A percentile compares a stretch with the other conserved stretches of the same genome.
Conservation (phyloP, 2,113 vertebrate species). For the Cervus canadensis region DNA sequence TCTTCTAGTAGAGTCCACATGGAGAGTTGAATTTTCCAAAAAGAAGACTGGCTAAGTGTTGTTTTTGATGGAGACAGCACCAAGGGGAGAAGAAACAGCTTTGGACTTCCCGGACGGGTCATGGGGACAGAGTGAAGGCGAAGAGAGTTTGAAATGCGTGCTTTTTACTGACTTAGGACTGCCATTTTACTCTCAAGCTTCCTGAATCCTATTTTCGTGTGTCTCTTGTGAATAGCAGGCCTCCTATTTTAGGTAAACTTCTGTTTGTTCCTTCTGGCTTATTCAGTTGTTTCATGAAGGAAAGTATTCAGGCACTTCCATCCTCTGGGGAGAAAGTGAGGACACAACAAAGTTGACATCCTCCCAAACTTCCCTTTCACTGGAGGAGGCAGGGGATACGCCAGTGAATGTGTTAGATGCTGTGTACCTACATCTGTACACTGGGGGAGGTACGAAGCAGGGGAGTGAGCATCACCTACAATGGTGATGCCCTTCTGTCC, state of each 20-base stretch:
- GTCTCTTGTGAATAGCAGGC: neutral
- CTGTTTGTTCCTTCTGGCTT: neutral
- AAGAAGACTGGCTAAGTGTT: neutral
- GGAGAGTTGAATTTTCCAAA: neutral
- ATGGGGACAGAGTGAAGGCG: neutral
- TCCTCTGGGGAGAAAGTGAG: neutral
- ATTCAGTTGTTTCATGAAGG: neutral
- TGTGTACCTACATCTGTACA: accelerated
- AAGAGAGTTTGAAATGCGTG: neutral
- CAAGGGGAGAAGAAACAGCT: neutral
- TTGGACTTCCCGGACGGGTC: neutral
- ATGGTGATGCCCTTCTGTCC: neutral
- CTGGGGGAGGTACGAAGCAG: neutral
- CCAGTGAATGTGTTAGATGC: neutral
- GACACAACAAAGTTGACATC: neutral
- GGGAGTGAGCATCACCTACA: neutral
- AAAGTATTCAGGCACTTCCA: neutral
- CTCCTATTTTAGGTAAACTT: neutral
- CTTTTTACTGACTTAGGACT: neutral
- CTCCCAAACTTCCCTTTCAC: neutral
- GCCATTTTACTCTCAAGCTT: neutral
- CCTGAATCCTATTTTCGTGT: neutral
- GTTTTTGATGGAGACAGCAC: neutral
- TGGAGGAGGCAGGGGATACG: neutral
- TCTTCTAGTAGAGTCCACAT: neutral